A percentile compares a stretch with the other conserved stretches of the same genome.
These are phyloP conservation scores for Syndactyla subalaris DNA, from an alignment of 2,797 vertebrate genomes.

Conservation along the genomic window DNA sequence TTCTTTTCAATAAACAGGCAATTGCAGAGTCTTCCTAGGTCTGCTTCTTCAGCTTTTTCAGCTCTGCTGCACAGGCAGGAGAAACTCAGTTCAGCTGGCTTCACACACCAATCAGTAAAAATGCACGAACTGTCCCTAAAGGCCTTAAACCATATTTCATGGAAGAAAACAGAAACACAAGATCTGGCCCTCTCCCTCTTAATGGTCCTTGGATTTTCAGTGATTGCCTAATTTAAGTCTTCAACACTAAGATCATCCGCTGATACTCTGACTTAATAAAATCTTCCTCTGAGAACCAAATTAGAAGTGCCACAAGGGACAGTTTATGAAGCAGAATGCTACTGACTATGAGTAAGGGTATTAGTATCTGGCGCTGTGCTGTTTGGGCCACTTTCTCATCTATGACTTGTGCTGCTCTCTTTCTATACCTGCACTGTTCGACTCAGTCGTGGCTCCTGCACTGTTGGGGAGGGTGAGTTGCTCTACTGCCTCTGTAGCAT, in stretches of 20 bases:
- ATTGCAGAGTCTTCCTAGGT: background rate
- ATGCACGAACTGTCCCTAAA: conserved; percentile 15
- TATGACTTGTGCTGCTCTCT: background rate
- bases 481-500: background rate
- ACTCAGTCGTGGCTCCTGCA: background rate
- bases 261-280: conserved; percentile 37
- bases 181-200: background rate
- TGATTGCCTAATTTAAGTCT: conserved; percentile 33
- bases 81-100: conserved; percentile 21
- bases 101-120: conserved; percentile 21
- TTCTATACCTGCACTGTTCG: fast-evolving
- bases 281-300: background rate
- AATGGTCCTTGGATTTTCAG: conserved; percentile 29
- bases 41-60: background rate
- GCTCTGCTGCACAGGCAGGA: background rate
- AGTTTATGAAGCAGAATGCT: conserved; percentile 25
- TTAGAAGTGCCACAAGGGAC: conserved; percentile 4
- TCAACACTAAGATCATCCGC: conserved; percentile 38
- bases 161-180: conserved; percentile 56
- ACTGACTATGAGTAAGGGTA: conserved; percentile 37
- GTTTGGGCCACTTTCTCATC: background rate
- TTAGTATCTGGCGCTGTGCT: background rate
- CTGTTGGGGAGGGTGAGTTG: background rate
- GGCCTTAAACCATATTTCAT: conserved; percentile 46
- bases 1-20: conserved; percentile 49